Conservation (phyloP, 64 coral and sea anemone species). For the Acropora tenuis region DNA sequence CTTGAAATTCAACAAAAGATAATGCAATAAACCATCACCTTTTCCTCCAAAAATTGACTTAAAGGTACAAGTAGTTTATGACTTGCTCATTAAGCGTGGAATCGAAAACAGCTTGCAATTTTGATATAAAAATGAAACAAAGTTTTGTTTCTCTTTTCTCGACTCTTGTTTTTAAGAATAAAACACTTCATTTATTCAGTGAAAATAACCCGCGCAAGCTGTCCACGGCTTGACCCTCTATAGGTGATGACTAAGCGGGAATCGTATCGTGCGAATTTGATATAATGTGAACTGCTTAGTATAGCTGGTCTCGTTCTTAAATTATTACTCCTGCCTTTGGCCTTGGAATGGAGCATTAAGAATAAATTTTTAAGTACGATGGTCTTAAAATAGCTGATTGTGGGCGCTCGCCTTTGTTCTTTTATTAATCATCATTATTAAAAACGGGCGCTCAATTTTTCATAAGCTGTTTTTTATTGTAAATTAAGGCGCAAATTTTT, state of each 20-base stretch:
- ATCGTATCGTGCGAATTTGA: not conserved
- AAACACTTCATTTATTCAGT: not conserved
- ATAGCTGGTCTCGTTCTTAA: not conserved
- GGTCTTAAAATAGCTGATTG: not conserved
- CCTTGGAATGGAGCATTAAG: not conserved
- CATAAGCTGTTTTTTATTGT: not conserved
- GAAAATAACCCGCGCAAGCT: not conserved
- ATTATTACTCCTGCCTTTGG: not conserved
- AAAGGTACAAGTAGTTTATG: not conserved
- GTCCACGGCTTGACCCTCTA: not conserved
- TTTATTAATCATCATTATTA: not conserved
- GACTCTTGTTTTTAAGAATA: too few relatives aligned
- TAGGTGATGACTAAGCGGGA: not conserved
- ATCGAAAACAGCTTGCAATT: not conserved
- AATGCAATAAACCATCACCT: not conserved
- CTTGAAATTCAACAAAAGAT: not conserved
- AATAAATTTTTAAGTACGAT: not conserved
- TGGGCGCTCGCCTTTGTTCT: not conserved
- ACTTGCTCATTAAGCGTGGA: not conserved
- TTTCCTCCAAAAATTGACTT: not conserved
- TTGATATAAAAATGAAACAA: conserved; percentile 29
- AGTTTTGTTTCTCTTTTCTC: not conserved
- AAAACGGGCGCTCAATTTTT: not conserved
- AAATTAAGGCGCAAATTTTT: not conserved
- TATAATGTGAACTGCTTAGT: not conserved